Evolutionary conservation across 2,113 vertebrate genomes (phyloP).

Genomic region (Pelodiscus sinensis): DNA sequence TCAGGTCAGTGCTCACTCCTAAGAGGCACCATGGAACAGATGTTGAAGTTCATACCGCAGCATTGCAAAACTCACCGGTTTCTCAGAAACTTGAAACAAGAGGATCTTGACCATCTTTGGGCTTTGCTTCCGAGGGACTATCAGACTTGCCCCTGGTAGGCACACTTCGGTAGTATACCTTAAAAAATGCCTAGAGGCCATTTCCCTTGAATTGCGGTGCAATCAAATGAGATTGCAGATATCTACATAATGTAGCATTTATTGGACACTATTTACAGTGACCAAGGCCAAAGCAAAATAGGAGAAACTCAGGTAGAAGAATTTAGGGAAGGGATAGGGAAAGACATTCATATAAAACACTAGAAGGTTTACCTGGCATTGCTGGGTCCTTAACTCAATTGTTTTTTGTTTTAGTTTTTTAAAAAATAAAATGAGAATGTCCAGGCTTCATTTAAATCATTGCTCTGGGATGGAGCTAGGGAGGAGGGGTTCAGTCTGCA

Average conservation of each 20-base stretch:
- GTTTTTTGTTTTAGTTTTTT: too few relatives aligned
- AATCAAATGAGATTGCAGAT: neutral
- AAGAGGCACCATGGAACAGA: neutral
- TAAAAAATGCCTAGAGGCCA: neutral
- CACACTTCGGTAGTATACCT: neutral
- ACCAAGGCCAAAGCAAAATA: neutral
- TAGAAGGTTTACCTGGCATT: too few relatives aligned
- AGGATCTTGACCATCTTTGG: neutral
- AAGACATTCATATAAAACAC: neutral
- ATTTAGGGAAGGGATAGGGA: neutral
- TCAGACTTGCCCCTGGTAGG: neutral
- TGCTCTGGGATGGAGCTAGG: too few relatives aligned
- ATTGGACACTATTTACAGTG: neutral
- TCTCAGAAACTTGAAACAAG: neutral
- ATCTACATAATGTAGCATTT: neutral
- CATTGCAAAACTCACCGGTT: neutral
- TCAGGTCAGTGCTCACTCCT: neutral
- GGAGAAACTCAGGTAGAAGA: neutral
- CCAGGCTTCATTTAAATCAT: too few relatives aligned
- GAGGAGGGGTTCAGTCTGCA: too few relatives aligned
- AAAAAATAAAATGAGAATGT: too few relatives aligned
- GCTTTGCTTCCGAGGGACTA: neutral
- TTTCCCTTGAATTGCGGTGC: neutral
- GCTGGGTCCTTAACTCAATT: too few relatives aligned
- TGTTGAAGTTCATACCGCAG: neutral